Conservation (phyloP, 2,888 invertebrate genomes). For the Tethea ocularis region DNA sequence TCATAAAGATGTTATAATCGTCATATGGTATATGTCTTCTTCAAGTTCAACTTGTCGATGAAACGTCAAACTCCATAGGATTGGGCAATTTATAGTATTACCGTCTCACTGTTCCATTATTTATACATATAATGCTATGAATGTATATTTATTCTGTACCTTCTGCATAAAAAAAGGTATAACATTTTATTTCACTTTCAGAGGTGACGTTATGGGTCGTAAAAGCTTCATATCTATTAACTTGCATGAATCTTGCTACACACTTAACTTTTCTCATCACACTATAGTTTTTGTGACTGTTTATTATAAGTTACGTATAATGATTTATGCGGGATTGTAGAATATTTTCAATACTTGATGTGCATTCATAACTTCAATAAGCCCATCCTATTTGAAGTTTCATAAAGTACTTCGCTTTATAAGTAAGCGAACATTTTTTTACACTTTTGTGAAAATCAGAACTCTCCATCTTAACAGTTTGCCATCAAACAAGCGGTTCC, state of each 20-base stretch:
- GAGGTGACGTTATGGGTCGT: slow-evolving; percentile 64
- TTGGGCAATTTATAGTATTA: not conserved
- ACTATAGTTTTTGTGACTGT: slow-evolving; percentile 28
- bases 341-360: slow-evolving; percentile 7
- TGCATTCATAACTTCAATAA: not conserved
- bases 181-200: slow-evolving; percentile 63
- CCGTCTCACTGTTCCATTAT: slow-evolving; percentile 13
- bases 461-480: slow-evolving; percentile 40
- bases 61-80: not conserved
- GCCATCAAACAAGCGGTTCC: slow-evolving; percentile 59
- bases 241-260: slow-evolving; percentile 56
- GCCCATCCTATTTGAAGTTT: not conserved
- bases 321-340: not conserved
- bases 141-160: slow-evolving; percentile 36
- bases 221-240: slow-evolving; percentile 70
- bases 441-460: slow-evolving; percentile 30
- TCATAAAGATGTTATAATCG: not conserved
- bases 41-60: not conserved
- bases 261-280: slow-evolving; percentile 43
- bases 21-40: not conserved
- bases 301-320: slow-evolving; percentile 10
- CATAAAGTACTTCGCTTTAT: not conserved
- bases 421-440: slow-evolving; percentile 17
- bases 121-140: slow-evolving; percentile 13
- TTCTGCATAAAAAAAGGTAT: slow-evolving; percentile 54